phyloP scores from a whole-genome alignment of 1,140 invertebrate genomes.

The Tetranychus urticae region DNA sequence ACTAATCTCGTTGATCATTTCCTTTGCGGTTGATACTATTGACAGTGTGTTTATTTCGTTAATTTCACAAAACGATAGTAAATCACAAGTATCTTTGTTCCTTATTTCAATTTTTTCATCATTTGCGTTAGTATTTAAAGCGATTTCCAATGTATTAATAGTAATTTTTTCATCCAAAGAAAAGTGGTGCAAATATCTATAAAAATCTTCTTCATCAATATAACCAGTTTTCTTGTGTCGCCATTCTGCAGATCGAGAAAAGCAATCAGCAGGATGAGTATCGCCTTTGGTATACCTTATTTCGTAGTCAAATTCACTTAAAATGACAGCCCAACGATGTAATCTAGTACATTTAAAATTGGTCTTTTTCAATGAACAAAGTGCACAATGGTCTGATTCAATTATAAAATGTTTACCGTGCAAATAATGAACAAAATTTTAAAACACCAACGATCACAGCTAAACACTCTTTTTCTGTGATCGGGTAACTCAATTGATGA shows the following conservation, averaged over 20 bases:
- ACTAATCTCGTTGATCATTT: too few species aligned
- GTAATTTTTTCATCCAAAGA: too few species aligned
- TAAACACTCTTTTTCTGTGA: too few species aligned
- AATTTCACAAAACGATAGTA: too few species aligned
- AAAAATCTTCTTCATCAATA: too few species aligned
- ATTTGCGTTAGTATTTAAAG: too few species aligned
- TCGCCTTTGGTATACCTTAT: slow-evolving; percentile 18
- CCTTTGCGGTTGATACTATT: too few species aligned
- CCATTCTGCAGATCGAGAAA: background rate
- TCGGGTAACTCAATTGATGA: background rate
- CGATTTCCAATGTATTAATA: too few species aligned
- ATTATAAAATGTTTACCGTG: background rate
- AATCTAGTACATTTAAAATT: background rate
- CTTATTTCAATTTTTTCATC: too few species aligned
- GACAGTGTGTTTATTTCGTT: too few species aligned
- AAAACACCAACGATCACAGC: background rate
- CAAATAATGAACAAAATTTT: background rate
- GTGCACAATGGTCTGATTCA: background rate
- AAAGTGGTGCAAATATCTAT: background rate
- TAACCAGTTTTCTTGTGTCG: too few species aligned
- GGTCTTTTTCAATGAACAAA: background rate
- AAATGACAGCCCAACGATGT: background rate
- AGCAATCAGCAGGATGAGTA: background rate
- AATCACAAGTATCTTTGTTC: too few species aligned
- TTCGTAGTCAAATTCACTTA: slow-evolving; percentile 25